phyloP scores from a whole-genome alignment of 2,888 invertebrate genomes.

The Entomobrya proxima region DNA sequence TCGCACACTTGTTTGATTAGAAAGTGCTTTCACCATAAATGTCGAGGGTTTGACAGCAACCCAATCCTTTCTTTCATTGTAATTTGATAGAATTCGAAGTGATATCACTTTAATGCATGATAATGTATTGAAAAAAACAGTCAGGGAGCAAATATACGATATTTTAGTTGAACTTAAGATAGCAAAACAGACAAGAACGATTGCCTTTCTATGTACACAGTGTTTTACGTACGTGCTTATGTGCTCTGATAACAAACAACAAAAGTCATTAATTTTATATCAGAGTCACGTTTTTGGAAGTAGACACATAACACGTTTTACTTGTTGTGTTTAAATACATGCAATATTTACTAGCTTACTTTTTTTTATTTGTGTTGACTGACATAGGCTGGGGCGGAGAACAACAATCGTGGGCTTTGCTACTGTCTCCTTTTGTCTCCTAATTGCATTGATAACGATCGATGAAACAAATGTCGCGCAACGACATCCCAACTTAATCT shows the following conservation, averaged over 20 bases:
- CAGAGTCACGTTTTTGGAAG: constrained; percentile 7
- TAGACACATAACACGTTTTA: constrained; percentile 17
- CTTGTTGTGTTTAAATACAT: constrained; percentile 18
- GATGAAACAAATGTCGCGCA: constrained; percentile 55
- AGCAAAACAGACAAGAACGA: neutral
- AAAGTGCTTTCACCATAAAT: neutral
- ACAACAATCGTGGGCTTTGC: constrained; percentile 66
- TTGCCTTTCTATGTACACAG: neutral
- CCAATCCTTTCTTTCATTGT: no score
- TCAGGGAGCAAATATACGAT: no score
- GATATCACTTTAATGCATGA: no score
- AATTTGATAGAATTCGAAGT: no score
- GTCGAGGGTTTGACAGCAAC: no score
- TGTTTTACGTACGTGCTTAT: neutral
- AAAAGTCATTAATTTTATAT: constrained; percentile 43
- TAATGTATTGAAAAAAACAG: no score
- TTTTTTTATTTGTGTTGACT: constrained; percentile 49
- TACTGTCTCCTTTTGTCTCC: constrained; percentile 45
- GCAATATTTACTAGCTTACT: constrained; percentile 45
- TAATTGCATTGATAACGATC: constrained; percentile 50
- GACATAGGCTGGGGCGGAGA: constrained; percentile 63
- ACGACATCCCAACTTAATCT: constrained; percentile 46
- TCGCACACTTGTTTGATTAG: neutral
- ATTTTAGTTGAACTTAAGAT: no score
- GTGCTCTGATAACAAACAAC: constrained; percentile 4